Evolutionary conservation across 2,797 vertebrate genomes (phyloP), one percentile per base, ranked within the genome.

Genomic region (Falco naumanni): DNA sequence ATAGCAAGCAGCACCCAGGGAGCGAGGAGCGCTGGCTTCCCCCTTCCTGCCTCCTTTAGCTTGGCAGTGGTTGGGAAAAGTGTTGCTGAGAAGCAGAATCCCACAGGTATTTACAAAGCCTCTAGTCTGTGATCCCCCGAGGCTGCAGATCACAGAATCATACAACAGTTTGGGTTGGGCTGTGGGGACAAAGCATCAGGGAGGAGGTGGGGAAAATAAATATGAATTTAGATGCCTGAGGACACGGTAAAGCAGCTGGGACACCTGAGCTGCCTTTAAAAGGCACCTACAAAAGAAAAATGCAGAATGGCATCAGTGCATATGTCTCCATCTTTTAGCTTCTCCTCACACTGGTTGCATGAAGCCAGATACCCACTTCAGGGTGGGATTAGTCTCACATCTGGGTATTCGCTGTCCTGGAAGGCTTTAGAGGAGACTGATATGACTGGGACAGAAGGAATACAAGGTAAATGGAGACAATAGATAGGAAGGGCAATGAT

Each of bases 181-280:
- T 72, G 72, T 12, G 31, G 51, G 51, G 43, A 69, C 13, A 56
- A 33, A 66, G 48, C 26, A 2, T 26, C n/a, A 12, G 64, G 10
- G 48, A 85, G 51, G 10, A 39, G 13, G 48, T 0, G 1, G 21
- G 57, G 70, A 22, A 79, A 64, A 70, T 29, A 78, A 34, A 64
- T 4, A 10, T 0, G 11, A 68, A n/a, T 63, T 54, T 59, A 33
- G n/a, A 15, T 39, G 72, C n/a, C 65, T 34, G 29, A 63, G 60
- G 37, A 26, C 0, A 1, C 4, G 16, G 16, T 43, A 20, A 74
- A 80, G 48, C 28, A 65, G 50, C n/a, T 0, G 0, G 45, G 34
- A 72, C 25, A 7, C 65, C 71, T 39, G 81, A 91, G 22, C 34
- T 78, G 53, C 78, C 77, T 63, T 54, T 64, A 12, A 64, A 63